A percentile compares a stretch with the other conserved stretches of the same genome.
Conservation (phyloP, 2,797 vertebrate species). For the Eidolon dupreanum region DNA sequence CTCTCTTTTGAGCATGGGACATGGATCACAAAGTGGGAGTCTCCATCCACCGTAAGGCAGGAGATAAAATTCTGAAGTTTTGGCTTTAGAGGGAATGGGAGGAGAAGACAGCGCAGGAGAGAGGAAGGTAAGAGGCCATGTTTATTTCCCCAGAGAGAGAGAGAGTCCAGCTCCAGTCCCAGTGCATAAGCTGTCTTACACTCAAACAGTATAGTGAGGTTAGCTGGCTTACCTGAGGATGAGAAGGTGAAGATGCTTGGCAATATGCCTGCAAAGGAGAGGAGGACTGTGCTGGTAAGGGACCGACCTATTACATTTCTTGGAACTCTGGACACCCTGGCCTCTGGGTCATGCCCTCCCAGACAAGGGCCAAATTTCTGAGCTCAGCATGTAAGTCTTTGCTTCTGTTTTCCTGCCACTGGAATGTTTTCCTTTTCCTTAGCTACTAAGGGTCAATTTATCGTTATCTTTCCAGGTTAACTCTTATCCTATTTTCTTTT, state of each 20-base stretch:
- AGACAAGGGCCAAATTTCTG: not conserved
- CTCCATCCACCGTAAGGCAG: conserved; percentile 89
- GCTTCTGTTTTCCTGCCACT: not conserved
- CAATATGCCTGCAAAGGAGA: not conserved
- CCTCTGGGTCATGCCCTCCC: not conserved
- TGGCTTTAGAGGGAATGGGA: not conserved
- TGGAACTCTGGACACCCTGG: not conserved
- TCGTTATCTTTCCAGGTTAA: not conserved
- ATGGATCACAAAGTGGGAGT: conserved; percentile 92
- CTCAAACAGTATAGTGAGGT: not conserved
- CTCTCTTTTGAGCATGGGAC: conserved; percentile 86
- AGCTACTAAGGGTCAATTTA: not conserved
- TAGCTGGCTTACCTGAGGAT: conserved; percentile 23
- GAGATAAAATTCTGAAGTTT: conserved; percentile 2
- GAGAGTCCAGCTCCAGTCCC: not conserved
- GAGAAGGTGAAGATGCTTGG: conserved; percentile 31
- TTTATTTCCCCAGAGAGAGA: not conserved
- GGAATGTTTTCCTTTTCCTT: conserved; percentile 41
- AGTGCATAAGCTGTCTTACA: not conserved
- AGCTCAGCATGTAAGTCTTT: conserved; percentile 11
- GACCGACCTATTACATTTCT: not conserved
- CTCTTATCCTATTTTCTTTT: conserved; percentile 3
- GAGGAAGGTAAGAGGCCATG: conserved; percentile 53
- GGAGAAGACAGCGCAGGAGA: not conserved
- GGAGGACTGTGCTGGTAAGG: not conserved